These are phyloP conservation scores for Pterocles burchelli DNA, from an alignment of 2,113 vertebrate genomes.

Conservation along the genomic window DNA sequence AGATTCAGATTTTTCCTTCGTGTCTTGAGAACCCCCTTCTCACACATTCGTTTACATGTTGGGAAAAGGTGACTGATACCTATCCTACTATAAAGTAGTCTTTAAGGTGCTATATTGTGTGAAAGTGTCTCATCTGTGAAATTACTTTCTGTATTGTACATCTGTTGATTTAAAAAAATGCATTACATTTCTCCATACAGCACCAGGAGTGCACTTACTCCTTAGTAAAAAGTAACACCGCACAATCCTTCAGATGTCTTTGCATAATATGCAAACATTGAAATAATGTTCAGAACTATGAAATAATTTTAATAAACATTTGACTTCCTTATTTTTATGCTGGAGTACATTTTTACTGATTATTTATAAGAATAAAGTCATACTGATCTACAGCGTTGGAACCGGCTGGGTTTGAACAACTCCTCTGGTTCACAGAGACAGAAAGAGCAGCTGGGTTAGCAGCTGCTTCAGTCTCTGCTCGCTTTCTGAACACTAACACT, in stretches of 20 bases:
- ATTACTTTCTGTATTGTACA: not conserved
- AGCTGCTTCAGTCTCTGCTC: rapidly evolving
- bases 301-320: not conserved
- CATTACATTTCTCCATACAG: not conserved
- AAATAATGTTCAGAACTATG: not conserved
- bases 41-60: not conserved
- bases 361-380: not conserved
- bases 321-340: not conserved
- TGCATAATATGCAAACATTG: not conserved
- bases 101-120: not conserved
- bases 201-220: not conserved
- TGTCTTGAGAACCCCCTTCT: not conserved
- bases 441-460: not conserved
- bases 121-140: not conserved
- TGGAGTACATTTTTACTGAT: not conserved
- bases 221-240: not conserved
- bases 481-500: not conserved
- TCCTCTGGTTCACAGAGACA: not conserved
- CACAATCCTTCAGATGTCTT: not conserved
- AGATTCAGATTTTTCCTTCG: not conserved
- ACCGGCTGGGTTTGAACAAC: not conserved
- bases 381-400: not conserved
- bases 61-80: not conserved
- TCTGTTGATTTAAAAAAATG: not conserved
- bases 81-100: not conserved